Evolutionary conservation across 2,113 vertebrate genomes (phyloP).

Genomic region (Silurus asotus): DNA sequence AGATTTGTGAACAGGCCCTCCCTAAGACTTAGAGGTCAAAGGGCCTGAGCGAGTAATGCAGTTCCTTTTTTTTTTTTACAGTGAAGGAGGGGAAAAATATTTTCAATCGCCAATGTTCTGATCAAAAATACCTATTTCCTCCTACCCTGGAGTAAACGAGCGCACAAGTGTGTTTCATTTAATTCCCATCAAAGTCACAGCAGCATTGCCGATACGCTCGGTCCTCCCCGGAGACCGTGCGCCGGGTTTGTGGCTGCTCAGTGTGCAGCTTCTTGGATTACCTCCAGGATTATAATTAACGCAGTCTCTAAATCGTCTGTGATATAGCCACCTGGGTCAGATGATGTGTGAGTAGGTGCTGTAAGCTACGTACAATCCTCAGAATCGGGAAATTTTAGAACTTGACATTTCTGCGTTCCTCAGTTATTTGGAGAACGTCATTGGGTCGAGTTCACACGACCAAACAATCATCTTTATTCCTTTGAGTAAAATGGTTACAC

Average conservation of each 20-base stretch:
- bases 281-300: slow-evolving; percentile 61
- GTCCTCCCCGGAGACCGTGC: slow-evolving; percentile 30
- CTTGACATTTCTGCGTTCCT: neutral
- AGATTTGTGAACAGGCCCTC: neutral
- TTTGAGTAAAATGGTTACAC: neutral
- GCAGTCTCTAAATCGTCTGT: slow-evolving; percentile 49
- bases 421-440: neutral
- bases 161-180: slow-evolving; percentile 10
- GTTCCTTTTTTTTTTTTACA: neutral
- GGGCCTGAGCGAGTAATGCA: slow-evolving; percentile 16
- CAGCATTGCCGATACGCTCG: slow-evolving; percentile 30
- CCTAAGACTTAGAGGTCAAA: slow-evolving; percentile 6
- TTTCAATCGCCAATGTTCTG: neutral
- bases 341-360: slow-evolving; percentile 27
- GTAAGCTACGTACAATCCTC: neutral
- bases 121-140: neutral
- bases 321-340: slow-evolving; percentile 54
- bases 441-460: neutral
- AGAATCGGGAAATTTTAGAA: neutral
- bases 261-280: slow-evolving; percentile 46
- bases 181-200: slow-evolving; percentile 22
- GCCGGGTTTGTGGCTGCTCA: slow-evolving; percentile 39
- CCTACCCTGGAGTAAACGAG: neutral
- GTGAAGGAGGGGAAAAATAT: neutral
- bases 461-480: neutral